phyloP scores from a whole-genome alignment of 2,113 vertebrate genomes.

The Cercocebus atys region DNA sequence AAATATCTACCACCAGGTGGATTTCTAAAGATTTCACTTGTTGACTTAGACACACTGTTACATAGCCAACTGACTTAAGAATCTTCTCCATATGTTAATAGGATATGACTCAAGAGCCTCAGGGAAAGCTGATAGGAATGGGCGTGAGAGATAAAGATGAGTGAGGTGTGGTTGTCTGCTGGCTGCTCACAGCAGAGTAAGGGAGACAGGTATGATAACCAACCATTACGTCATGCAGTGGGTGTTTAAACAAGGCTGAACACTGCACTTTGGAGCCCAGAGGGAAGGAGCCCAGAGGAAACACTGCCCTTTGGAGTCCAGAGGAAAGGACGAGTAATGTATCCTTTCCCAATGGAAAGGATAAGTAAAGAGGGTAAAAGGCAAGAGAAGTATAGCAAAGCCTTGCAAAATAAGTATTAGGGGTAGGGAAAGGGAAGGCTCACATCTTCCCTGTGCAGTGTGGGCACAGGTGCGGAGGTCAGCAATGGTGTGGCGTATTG shows the following conservation, averaged over 20 bases:
- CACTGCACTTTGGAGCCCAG: background rate
- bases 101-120: background rate
- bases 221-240: fast-evolving
- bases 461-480: background rate
- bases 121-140: background rate
- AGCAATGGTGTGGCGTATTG: no score
- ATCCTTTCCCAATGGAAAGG: background rate
- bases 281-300: no score
- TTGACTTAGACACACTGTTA: background rate
- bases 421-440: background rate
- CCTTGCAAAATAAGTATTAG: background rate
- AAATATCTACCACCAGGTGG: background rate
- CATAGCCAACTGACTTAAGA: background rate
- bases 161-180: background rate
- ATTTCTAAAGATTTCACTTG: background rate
- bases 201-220: background rate
- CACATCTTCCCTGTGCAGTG: background rate
- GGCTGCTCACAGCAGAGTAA: background rate
- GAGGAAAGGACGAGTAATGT: no score
- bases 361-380: background rate
- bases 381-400: background rate
- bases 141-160: background rate
- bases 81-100: background rate
- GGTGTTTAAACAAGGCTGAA: background rate
- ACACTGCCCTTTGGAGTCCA: background rate